A percentile compares a stretch with the other conserved stretches of the same genome.
Conservation (phyloP, 2,797 vertebrate genomes). For the Aselliscus stoliczkanus region DNA sequence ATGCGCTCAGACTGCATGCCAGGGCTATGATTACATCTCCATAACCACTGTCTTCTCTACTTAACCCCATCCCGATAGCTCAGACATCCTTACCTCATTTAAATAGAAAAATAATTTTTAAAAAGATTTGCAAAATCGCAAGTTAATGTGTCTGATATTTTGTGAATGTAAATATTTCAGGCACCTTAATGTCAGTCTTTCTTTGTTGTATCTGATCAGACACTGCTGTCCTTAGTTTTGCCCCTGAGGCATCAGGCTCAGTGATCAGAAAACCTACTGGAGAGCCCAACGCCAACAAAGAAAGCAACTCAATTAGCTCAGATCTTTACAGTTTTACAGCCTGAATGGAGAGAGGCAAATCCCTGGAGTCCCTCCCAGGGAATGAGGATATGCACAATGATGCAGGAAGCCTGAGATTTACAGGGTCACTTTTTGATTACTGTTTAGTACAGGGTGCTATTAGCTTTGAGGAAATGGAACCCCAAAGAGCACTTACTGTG, state of each 20-base stretch:
- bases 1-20: neutral
- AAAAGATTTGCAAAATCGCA: slow-evolving; percentile 36
- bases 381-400: slow-evolving; percentile 10
- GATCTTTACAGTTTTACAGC: slow-evolving; percentile 28
- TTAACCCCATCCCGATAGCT: neutral
- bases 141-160: slow-evolving; percentile 68
- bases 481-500: neutral
- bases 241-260: neutral
- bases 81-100: slow-evolving; percentile 53
- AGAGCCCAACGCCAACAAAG: neutral
- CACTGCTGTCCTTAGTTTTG: neutral
- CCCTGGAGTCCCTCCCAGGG: neutral
- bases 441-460: slow-evolving; percentile 34
- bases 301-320: slow-evolving; percentile 61
- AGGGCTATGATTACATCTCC: neutral
- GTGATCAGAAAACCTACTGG: slow-evolving; percentile 35
- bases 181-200: neutral
- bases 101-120: slow-evolving; percentile 46
- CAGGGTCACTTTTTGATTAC: slow-evolving; percentile 59
- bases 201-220: neutral
- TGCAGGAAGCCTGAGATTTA: slow-evolving; percentile 23
- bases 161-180: slow-evolving; percentile 36
- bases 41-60: neutral
- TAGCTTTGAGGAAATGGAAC: slow-evolving; percentile 26
- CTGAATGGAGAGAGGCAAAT: slow-evolving; percentile 23